phyloP scores from a whole-genome alignment of 2,113 vertebrate genomes.

The Rhynchopsitta pachyrhyncha region DNA sequence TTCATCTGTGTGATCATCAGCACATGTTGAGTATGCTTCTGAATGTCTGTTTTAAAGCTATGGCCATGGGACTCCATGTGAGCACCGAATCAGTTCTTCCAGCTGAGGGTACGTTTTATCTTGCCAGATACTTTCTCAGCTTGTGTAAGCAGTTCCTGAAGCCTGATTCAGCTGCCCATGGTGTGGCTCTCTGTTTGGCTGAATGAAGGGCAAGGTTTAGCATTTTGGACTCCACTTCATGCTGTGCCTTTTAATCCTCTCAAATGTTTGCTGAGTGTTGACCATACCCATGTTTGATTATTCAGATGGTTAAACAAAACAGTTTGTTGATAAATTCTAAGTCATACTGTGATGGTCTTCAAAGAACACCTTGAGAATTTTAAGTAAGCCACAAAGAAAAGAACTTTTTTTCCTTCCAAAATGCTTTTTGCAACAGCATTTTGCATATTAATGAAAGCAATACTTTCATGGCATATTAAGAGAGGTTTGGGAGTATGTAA shows the following conservation, averaged over 20 bases:
- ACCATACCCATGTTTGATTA: constrained; percentile 54
- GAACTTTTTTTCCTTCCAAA: not conserved
- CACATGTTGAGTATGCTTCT: constrained; percentile 35
- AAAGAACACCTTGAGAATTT: constrained; percentile 50
- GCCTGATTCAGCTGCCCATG: constrained; percentile 64
- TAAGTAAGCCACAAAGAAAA: constrained; percentile 5
- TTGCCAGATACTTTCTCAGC: constrained; percentile 59
- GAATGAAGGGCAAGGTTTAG: constrained; percentile 47
- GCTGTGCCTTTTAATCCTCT: constrained; percentile 56
- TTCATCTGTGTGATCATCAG: constrained; percentile 58
- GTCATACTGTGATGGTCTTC: constrained; percentile 22
- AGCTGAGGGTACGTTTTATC: constrained; percentile 65
- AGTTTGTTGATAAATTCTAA: constrained; percentile 61
- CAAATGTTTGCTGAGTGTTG: constrained; percentile 52
- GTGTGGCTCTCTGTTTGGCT: constrained; percentile 61
- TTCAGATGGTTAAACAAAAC: not conserved
- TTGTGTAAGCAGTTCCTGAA: constrained; percentile 56
- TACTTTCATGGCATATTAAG: constrained; percentile 16
- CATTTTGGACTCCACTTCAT: constrained; percentile 56
- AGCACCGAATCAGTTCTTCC: constrained; percentile 67
- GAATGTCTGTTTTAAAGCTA: constrained; percentile 43
- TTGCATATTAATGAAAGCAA: constrained; percentile 45
- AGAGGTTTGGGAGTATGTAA: constrained; percentile 8
- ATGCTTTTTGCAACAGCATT: not conserved
- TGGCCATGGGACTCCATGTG: constrained; percentile 59